phyloP scores from a whole-genome alignment of 2,888 invertebrate genomes.

The Xylota sylvarum region DNA sequence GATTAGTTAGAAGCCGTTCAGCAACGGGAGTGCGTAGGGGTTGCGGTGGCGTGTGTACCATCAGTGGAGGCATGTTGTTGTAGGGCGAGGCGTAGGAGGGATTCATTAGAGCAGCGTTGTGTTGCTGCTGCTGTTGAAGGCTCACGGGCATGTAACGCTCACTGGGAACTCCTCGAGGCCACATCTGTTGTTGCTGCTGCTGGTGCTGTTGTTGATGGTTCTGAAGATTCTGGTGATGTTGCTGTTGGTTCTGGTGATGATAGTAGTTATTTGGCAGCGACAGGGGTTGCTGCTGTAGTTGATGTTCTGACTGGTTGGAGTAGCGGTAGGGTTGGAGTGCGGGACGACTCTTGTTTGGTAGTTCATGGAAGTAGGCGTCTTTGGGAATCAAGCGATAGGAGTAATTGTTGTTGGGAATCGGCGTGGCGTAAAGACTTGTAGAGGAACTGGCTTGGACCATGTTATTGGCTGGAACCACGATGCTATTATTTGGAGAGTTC shows the following conservation, averaged over 20 bases:
- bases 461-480: conserved; percentile 51
- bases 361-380: conserved; percentile 88
- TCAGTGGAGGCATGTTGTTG: conserved; percentile 69
- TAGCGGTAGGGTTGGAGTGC: conserved; percentile 39
- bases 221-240: conserved; percentile 50
- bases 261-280: conserved; percentile 65
- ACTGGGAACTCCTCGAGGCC: conserved; percentile 41
- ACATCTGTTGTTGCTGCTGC: conserved; percentile 60
- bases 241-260: conserved; percentile 59
- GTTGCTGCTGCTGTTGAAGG: conserved; percentile 53
- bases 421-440: conserved; percentile 52
- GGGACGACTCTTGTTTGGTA: conserved; percentile 85
- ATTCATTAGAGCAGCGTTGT: conserved; percentile 51
- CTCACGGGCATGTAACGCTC: conserved; percentile 43
- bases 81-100: conserved; percentile 59
- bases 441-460: conserved; percentile 49
- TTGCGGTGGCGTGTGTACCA: conserved; percentile 66
- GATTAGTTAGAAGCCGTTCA: conserved; percentile 64
- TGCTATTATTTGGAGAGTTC: conserved; percentile 60
- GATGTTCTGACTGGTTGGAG: conserved; percentile 66
- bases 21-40: conserved; percentile 52
- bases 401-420: conserved; percentile 64
- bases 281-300: conserved; percentile 57
- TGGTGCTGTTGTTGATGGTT: conserved; percentile 52
- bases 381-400: conserved; percentile 85